Evolutionary conservation across 2,113 vertebrate genomes (phyloP).

Genomic region (Columbina picui): DNA sequence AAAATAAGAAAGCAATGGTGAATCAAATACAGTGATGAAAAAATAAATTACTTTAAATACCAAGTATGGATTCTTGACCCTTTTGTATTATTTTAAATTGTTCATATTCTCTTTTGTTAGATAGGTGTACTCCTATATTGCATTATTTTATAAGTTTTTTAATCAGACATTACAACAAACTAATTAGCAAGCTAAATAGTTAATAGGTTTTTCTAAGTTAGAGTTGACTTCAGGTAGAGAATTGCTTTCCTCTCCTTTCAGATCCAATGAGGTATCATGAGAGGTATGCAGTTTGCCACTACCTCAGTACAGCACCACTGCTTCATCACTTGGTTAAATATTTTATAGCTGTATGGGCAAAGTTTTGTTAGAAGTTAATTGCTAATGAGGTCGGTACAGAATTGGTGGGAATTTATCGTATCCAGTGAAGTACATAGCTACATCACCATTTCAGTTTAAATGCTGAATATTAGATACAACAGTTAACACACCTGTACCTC

Average conservation of each 20-base stretch:
- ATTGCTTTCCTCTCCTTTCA: not conserved
- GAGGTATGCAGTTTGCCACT: not conserved
- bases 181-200: not conserved
- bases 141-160: not conserved
- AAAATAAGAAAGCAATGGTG: not conserved
- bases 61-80: not conserved
- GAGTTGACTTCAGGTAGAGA: not conserved
- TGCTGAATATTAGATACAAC: not conserved
- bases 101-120: not conserved
- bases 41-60: not conserved
- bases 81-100: not conserved
- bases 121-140: not conserved
- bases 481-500: not conserved
- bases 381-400: not conserved
- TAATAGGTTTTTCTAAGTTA: not conserved
- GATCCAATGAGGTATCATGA: not conserved
- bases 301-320: not conserved
- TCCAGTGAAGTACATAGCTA: not conserved
- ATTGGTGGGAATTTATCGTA: not conserved
- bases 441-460: not conserved
- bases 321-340: not conserved
- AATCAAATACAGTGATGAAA: not conserved
- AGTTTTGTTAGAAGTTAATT: not conserved
- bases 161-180: not conserved
- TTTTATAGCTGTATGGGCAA: fast-evolving